Evolutionary conservation across 35 echinoderm and acorn worm species (phyloP).

Genomic region (Strongylocentrotus purpuratus): DNA sequence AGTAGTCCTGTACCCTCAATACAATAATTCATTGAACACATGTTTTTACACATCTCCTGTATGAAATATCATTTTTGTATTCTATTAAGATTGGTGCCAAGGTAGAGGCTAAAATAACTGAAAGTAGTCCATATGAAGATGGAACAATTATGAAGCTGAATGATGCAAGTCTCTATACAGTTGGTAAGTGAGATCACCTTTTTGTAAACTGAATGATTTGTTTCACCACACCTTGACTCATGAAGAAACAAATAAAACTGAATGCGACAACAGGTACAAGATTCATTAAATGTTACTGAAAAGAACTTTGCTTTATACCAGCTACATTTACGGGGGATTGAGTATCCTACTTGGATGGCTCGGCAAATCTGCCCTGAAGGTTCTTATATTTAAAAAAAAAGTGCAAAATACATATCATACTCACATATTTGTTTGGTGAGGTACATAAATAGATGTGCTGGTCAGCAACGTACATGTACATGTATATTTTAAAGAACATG

Average conservation of each 20-base stretch:
- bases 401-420: too few relatives aligned
- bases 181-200: conserved; percentile 66
- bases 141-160: conserved; percentile 80
- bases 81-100: conserved; percentile 59
- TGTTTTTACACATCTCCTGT: background rate
- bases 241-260: background rate
- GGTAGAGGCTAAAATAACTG: conserved; percentile 85
- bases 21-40: background rate
- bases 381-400: too few relatives aligned
- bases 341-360: too few relatives aligned
- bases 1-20: background rate
- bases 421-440: too few relatives aligned
- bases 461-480: too few relatives aligned
- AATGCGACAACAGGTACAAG: background rate
- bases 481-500: too few relatives aligned
- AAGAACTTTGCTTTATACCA: too few relatives aligned
- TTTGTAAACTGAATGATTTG: background rate
- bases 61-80: background rate
- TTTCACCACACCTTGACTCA: background rate
- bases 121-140: conserved; percentile 65
- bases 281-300: background rate
- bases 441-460: too few relatives aligned
- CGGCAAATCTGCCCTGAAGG: too few relatives aligned
- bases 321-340: too few relatives aligned
- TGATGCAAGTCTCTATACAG: conserved; percentile 97